phyloP scores from a whole-genome alignment of 2,113 vertebrate genomes.

The Pipa parva region DNA sequence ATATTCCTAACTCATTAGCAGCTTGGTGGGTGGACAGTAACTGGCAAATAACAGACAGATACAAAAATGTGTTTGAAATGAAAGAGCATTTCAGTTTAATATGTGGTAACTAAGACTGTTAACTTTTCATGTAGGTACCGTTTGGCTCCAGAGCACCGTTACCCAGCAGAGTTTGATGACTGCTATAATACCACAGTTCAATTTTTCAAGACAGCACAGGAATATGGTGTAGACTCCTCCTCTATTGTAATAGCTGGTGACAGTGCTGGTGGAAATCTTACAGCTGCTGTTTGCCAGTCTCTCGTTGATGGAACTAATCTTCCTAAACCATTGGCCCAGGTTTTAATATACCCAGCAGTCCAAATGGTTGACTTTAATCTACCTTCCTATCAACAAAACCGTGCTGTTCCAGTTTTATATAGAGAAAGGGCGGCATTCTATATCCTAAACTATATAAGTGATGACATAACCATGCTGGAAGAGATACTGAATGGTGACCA shows the following conservation, averaged over 20 bases:
- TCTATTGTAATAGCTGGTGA: slow-evolving; percentile 70
- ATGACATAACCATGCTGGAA: slow-evolving; percentile 51
- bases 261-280: slow-evolving; percentile 69
- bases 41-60: too few species aligned
- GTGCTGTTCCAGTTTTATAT: slow-evolving; percentile 63
- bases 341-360: slow-evolving; percentile 72
- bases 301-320: slow-evolving; percentile 56
- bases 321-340: slow-evolving; percentile 68
- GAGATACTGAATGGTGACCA: slow-evolving; percentile 62
- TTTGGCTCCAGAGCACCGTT: slow-evolving; percentile 67
- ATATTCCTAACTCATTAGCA: too few species aligned
- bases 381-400: slow-evolving; percentile 78
- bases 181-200: slow-evolving; percentile 65
- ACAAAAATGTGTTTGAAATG: too few species aligned
- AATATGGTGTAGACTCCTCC: slow-evolving; percentile 66
- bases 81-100: too few species aligned
- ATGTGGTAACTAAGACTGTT: too few species aligned
- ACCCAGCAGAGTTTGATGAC: slow-evolving; percentile 60
- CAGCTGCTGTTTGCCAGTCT: slow-evolving; percentile 65
- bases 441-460: slow-evolving; percentile 56
- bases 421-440: slow-evolving; percentile 55
- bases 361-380: slow-evolving; percentile 74
- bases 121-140: slow-evolving; percentile 62
- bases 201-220: slow-evolving; percentile 65
- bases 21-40: too few species aligned